phyloP scores from a whole-genome alignment of 2,113 vertebrate species.

The Pelvicachromis taeniatus region DNA sequence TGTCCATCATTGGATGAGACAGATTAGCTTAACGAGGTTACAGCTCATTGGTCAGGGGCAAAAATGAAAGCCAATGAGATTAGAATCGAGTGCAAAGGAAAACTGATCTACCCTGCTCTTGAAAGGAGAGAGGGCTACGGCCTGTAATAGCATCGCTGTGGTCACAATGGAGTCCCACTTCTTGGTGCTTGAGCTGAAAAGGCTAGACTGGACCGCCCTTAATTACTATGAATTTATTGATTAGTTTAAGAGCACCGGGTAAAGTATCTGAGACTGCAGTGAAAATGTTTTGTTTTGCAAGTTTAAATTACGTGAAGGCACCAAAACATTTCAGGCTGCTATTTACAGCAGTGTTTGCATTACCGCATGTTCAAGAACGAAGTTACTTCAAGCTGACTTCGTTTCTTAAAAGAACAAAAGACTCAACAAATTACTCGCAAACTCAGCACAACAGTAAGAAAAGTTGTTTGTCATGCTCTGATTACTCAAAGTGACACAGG shows the following conservation, averaged over 20 bases:
- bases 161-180: constrained; percentile 68
- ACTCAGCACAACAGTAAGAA: background rate
- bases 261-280: background rate
- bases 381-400: background rate
- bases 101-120: constrained; percentile 73
- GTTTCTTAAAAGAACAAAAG: background rate
- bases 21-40: constrained; percentile 72
- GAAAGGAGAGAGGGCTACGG: constrained; percentile 70
- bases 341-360: background rate
- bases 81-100: constrained; percentile 73
- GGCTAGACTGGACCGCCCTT: constrained; percentile 52
- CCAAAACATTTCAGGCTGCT: background rate
- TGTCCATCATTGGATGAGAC: constrained; percentile 60
- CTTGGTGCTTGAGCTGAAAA: constrained; percentile 54
- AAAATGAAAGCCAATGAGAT: constrained; percentile 72
- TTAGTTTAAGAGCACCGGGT: constrained; percentile 11
- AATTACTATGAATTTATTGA: constrained; percentile 65
- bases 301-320: background rate
- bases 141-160: constrained; percentile 68
- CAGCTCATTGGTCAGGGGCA: constrained; percentile 64
- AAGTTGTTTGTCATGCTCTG: fast-evolving
- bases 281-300: background rate
- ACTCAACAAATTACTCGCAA: background rate
- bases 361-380: background rate
- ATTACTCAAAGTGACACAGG: background rate